Evolutionary conservation across 2,797 vertebrate species (phyloP).

Genomic region (Sebastes taczanowskii): DNA sequence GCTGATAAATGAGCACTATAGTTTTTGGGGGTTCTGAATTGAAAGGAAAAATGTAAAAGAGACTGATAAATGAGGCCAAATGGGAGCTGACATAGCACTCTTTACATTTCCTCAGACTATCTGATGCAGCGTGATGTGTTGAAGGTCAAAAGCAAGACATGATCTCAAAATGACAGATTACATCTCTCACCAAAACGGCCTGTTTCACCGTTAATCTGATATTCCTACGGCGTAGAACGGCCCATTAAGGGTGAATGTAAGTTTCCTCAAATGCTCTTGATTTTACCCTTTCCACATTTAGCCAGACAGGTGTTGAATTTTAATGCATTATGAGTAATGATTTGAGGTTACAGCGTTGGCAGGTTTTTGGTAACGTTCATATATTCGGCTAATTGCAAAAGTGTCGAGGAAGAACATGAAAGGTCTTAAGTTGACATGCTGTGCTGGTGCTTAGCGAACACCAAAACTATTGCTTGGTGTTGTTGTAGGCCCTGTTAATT

Average conservation of each 20-base stretch:
- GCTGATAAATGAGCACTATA: constrained; percentile 34
- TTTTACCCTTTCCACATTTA: constrained; percentile 29
- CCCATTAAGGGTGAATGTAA: constrained; percentile 31
- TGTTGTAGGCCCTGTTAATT: constrained; percentile 69
- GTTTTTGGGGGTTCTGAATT: constrained; percentile 20
- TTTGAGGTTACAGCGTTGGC: constrained; percentile 17
- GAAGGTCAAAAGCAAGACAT: constrained; percentile 62
- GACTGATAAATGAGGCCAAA: constrained; percentile 56
- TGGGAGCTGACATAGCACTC: constrained; percentile 38
- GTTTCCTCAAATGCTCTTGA: constrained; percentile 43
- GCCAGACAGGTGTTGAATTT: constrained; percentile 32
- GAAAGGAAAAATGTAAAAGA: constrained; percentile 19
- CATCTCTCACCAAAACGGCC: constrained; percentile 29
- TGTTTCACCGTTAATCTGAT: constrained; percentile 32
- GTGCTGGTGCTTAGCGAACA: constrained; percentile 35
- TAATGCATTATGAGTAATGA: constrained; percentile 45
- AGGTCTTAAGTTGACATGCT: constrained; percentile 32
- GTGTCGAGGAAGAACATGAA: constrained; percentile 18
- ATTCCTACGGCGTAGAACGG: constrained; percentile 13
- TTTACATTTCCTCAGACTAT: constrained; percentile 34
- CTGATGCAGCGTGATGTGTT: constrained; percentile 38
- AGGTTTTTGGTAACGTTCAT: constrained; percentile 26
- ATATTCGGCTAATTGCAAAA: constrained; percentile 51
- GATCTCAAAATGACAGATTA: constrained; percentile 52
- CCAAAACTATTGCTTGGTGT: constrained; percentile 65